Evolutionary conservation across 1,140 invertebrate genomes (phyloP), one percentile per base, ranked within the genome.

Genomic region (Scaptodrosophila lebanonensis): DNA sequence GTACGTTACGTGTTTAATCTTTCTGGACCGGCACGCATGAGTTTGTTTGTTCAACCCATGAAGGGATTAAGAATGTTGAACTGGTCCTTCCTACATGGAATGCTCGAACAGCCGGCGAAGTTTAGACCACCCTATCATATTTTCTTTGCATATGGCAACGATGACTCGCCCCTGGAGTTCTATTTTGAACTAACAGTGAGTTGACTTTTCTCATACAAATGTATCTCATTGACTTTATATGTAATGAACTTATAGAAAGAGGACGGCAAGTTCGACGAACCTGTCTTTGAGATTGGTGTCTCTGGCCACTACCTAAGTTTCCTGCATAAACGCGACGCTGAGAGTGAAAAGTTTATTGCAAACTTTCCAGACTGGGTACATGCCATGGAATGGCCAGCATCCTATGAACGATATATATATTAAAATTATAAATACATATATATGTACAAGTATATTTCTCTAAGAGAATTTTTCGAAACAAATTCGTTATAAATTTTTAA

Each of bases 11-110:
- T 63, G 0, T 83, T 86, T 4, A 49, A 39, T 3, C 20, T 82
- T 64, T 53, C 63, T 89, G 93, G 93, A 36, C 92, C 93, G 2
- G 90, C 92, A 70, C 93, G 94, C 62, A 91, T 79, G 52, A 77
- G 73, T 22, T 20, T 77, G 0, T 71, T 79, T n/a, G 7, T 77
- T 1, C 25, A 50, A 4, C 72, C 72, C 1, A 6, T 54, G 22
- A 32, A 45, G 0, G 72, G 73, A 0, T 68, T 65, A 0, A 77
- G 58, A 35, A 53, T 77, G 39, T 4, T 79, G 0, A 40, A 42
- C 32, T 77, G 72, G 72, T 77, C 72, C 0, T 72, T 77, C 25
- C 45, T 77, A 4, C 32, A 29, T 4, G 72, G 93, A 65, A 91
- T 90, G 20, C 87, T 93, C 8, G 91, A 92, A 11, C 69, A 76